These are phyloP conservation scores for Tiliacea aurago DNA, from an alignment of 2,888 invertebrate species.

Conservation along the genomic window DNA sequence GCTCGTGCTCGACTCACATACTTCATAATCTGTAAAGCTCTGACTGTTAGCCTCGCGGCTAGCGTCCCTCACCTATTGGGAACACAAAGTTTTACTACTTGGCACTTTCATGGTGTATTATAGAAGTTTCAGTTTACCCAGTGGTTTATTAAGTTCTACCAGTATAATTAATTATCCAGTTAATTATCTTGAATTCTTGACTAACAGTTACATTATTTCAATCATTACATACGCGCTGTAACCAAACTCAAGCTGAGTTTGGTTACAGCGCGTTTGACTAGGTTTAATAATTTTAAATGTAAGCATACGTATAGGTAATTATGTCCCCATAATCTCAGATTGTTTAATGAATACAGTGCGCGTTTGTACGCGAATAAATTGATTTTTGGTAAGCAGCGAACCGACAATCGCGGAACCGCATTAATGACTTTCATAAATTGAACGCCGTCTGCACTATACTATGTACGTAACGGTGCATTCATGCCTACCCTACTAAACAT, in stretches of 20 bases:
- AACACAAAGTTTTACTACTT: constrained; percentile 4
- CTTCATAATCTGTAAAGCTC: constrained; percentile 8
- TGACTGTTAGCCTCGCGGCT: constrained; percentile 1
- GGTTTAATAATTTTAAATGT: not conserved
- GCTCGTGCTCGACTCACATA: constrained; percentile 4
- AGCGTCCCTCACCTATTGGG: constrained; percentile 6
- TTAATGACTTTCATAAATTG: constrained; percentile 28
- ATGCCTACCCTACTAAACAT: constrained; percentile 27
- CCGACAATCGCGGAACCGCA: constrained; percentile 1
- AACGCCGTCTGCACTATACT: not conserved
- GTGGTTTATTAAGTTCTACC: not conserved
- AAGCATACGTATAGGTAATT: not conserved
- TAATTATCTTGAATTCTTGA: not conserved
- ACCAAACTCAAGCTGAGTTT: not conserved
- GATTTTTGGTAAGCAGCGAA: constrained; percentile 7
- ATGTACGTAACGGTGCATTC: not conserved
- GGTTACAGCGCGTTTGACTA: not conserved
- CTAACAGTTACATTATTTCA: constrained; percentile 8
- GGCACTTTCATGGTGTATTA: not conserved
- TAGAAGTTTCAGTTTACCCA: not conserved
- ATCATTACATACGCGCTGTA: not conserved
- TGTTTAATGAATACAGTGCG: not conserved
- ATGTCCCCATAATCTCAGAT: constrained; percentile 6
- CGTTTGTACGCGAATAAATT: not conserved
- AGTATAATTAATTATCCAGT: not conserved